Conservation (phyloP, 2,888 invertebrate genomes). For the Nycteola revayana region DNA sequence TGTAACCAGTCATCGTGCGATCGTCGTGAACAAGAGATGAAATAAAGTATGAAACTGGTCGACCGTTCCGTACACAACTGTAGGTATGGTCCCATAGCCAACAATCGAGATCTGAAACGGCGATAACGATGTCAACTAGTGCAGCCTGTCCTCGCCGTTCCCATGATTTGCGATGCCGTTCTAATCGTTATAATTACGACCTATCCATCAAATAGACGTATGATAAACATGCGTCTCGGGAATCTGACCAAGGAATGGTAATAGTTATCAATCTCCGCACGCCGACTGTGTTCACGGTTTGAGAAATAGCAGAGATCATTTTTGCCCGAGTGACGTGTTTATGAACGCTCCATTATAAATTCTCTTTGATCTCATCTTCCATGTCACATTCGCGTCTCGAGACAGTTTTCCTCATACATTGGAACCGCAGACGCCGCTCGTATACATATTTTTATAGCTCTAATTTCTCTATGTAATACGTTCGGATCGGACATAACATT, state of each 20-base stretch:
- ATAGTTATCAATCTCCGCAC: conserved; percentile 55
- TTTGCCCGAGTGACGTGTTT: conserved; percentile 71
- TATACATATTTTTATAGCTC: conserved; percentile 56
- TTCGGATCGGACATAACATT: conserved; percentile 53
- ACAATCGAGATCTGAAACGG: conserved; percentile 72
- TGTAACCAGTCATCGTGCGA: conserved; percentile 61
- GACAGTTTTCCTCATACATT: conserved; percentile 39
- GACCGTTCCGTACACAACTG: conserved; percentile 41
- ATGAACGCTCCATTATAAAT: conserved; percentile 67
- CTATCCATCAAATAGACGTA: conserved; percentile 75
- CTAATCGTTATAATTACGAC: conserved; percentile 77
- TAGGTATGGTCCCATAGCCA: conserved; percentile 55
- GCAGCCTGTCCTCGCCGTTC: conserved; percentile 71
- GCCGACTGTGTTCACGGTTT: conserved; percentile 49
- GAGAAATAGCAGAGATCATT: conserved; percentile 76
- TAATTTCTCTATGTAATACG: conserved; percentile 48
- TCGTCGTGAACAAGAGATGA: conserved; percentile 61
- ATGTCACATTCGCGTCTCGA: conserved; percentile 52
- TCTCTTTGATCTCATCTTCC: conserved; percentile 70
- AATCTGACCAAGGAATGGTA: conserved; percentile 54
- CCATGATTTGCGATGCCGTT: conserved; percentile 78
- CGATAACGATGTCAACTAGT: conserved; percentile 76
- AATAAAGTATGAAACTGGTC: conserved; percentile 68
- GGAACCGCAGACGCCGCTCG: conserved; percentile 40
- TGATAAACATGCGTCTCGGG: conserved; percentile 61